Percentiles rank a stretch among this genome's conserved stretches.
Evolutionary conservation across 2,888 invertebrate species (phyloP).

Genomic region (Hyppa rectilinea): DNA sequence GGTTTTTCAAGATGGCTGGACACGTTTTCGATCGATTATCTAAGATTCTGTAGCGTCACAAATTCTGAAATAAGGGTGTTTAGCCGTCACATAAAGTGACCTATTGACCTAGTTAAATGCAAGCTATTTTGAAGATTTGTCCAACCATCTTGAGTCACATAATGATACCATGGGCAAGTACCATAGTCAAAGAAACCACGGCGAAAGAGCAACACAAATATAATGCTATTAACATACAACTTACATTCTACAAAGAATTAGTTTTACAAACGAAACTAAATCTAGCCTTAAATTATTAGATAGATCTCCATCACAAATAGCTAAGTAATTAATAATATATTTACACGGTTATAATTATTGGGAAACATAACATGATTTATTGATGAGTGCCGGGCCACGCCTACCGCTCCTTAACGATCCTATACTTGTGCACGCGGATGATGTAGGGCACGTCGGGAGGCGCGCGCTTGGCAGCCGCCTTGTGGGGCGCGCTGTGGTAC

Average conservation of each 20-base stretch:
- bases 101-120: too few species aligned
- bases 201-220: constrained; percentile 10
- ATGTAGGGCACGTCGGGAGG: constrained; percentile 71
- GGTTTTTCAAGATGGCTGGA: too few species aligned
- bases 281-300: constrained; percentile 50
- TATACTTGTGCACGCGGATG: constrained; percentile 83
- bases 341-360: constrained; percentile 41
- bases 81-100: too few species aligned
- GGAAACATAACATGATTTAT: neutral
- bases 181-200: constrained; percentile 26
- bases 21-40: too few species aligned
- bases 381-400: constrained; percentile 4
- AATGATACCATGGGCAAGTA: constrained; percentile 3
- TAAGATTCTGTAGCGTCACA: too few species aligned
- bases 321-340: constrained; percentile 34
- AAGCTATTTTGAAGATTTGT: too few species aligned
- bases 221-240: constrained; percentile 26
- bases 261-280: constrained; percentile 60
- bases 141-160: too few species aligned
- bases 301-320: constrained; percentile 24
- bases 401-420: constrained; percentile 67
- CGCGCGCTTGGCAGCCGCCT: constrained; percentile 55
- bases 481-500: constrained; percentile 74
- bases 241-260: constrained; percentile 59
- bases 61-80: too few species aligned